These are phyloP conservation scores for Oxygymnocypris stewartii DNA, from an alignment of 2,113 vertebrate species.

Conservation along the genomic window DNA sequence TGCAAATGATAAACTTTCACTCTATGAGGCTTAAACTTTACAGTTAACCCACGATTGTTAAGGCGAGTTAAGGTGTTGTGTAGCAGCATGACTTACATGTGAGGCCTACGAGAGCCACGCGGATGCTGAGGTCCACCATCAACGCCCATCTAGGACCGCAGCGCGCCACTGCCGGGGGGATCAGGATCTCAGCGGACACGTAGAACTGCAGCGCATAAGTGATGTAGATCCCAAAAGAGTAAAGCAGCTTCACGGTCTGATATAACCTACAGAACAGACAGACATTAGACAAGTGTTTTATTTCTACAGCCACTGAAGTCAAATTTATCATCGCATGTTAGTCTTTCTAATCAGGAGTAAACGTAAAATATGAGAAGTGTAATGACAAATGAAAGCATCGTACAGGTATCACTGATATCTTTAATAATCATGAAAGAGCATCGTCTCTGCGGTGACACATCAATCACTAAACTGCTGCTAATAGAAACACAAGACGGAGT, in stretches of 20 bases:
- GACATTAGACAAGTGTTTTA: background rate
- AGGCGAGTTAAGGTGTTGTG: background rate
- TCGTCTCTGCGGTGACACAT: background rate
- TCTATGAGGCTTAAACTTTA: no score
- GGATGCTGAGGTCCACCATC: conserved; percentile 78
- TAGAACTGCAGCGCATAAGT: conserved; percentile 96
- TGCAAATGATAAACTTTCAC: no score
- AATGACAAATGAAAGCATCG: background rate
- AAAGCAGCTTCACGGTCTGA: conserved; percentile 92
- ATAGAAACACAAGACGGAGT: background rate
- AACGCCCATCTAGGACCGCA: conserved; percentile 74
- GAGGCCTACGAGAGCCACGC: conserved; percentile 79
- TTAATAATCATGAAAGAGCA: conserved; percentile 4
- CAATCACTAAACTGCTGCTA: background rate
- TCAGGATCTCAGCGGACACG: conserved; percentile 89
- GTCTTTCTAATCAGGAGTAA: background rate
- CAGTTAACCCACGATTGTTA: no score
- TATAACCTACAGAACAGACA: conserved; percentile 81
- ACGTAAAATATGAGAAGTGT: background rate
- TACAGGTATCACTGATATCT: background rate
- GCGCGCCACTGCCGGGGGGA: conserved; percentile 75
- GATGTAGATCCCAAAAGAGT: conserved; percentile 92
- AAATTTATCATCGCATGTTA: background rate
- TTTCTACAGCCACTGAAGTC: background rate
- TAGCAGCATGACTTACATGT: conserved; percentile 84